These are phyloP conservation scores for Plusia festucae DNA, from an alignment of 2,888 invertebrate species.

Conservation along the genomic window DNA sequence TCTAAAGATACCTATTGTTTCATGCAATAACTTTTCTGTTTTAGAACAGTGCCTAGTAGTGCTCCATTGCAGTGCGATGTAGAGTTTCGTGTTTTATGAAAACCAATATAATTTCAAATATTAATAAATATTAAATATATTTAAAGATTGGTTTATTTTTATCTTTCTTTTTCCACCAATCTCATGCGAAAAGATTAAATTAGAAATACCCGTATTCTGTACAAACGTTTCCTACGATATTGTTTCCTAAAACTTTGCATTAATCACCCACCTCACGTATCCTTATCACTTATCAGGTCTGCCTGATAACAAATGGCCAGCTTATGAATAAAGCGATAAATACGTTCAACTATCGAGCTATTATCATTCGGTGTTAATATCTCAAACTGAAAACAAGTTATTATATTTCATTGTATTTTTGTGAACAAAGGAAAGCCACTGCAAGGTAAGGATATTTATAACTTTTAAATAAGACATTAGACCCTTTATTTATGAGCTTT, in stretches of 20 bases:
- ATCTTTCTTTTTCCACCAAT: no score
- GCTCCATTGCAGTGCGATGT: no score
- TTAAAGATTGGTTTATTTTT: no score
- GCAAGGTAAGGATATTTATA: slow-evolving; percentile 19
- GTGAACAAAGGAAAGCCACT: slow-evolving; percentile 31
- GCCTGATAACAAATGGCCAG: slow-evolving; percentile 48
- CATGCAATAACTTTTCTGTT: no score
- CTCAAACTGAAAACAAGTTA: slow-evolving; percentile 45
- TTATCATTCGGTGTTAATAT: slow-evolving; percentile 57
- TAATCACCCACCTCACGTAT: slow-evolving; percentile 51
- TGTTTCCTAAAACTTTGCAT: slow-evolving; percentile 21
- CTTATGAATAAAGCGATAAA: slow-evolving; percentile 59
- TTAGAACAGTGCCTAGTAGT: no score
- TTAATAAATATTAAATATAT: no score
- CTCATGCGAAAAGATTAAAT: no score
- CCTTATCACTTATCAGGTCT: slow-evolving; percentile 48
- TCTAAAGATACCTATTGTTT: background rate
- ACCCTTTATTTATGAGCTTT: background rate
- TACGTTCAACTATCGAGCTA: slow-evolving; percentile 52
- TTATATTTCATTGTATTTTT: slow-evolving; percentile 35
- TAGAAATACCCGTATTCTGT: background rate
- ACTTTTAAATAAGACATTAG: slow-evolving; percentile 7
- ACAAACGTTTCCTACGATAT: background rate
- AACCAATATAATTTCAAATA: no score
- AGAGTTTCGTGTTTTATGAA: no score